These are phyloP conservation scores for Branchellion lobata DNA, from an alignment of 2,888 invertebrate genomes.

Conservation along the genomic window DNA sequence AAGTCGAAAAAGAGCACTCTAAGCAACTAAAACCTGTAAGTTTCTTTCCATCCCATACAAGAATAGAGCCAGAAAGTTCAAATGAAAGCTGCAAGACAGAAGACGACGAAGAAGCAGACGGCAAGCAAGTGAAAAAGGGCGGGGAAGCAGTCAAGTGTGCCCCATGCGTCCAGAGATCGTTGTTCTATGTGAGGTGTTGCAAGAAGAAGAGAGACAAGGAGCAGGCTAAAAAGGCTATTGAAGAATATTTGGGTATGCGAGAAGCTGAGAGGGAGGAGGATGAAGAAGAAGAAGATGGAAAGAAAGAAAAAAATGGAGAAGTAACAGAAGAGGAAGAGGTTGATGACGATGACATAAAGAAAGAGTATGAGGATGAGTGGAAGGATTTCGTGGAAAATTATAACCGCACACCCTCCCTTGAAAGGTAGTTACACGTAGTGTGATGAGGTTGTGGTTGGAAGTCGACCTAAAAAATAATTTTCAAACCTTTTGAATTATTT, in stretches of 20 bases:
- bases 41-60: too few species aligned
- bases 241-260: background rate
- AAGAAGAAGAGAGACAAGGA: background rate
- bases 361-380: background rate
- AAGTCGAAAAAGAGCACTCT: too few species aligned
- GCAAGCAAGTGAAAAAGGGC: background rate
- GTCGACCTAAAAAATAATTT: background rate
- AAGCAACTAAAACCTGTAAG: too few species aligned
- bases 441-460: background rate
- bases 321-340: too few species aligned
- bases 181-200: background rate
- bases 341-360: background rate
- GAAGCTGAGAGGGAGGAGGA: background rate
- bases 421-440: background rate
- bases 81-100: too few species aligned
- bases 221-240: background rate
- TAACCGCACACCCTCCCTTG: background rate
- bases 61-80: too few species aligned
- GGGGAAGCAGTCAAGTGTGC: background rate
- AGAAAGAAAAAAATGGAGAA: too few species aligned
- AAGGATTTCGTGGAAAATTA: slow-evolving; percentile 2
- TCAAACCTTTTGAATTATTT: background rate
- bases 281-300: background rate
- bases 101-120: too few species aligned
- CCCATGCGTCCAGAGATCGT: background rate